Percentiles rank a stretch among this genome's conserved stretches.
phyloP scores from a whole-genome alignment of 2,797 vertebrate genomes.

The Florisuga fusca region DNA sequence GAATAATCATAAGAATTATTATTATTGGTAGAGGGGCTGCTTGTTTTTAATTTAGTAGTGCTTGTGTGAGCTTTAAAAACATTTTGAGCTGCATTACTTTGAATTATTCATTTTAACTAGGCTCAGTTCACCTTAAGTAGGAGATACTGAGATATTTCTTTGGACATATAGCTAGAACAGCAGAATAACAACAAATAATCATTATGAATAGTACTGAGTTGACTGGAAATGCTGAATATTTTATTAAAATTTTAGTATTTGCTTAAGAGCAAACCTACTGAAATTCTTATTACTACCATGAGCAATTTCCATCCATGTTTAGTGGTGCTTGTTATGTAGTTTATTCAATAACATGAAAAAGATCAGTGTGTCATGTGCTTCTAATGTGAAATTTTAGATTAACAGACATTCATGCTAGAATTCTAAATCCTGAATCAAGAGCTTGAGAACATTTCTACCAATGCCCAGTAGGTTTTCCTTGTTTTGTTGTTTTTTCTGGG shows the following conservation, averaged over 20 bases:
- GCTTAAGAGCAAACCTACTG: background rate
- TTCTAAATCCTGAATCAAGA: background rate
- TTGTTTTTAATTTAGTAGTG: background rate
- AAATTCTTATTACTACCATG: background rate
- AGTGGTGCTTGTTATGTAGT: background rate
- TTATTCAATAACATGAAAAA: background rate
- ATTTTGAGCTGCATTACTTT: background rate
- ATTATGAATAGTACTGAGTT: background rate
- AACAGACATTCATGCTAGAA: background rate
- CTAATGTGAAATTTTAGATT: background rate
- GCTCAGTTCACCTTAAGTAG: background rate
- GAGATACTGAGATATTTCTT: background rate
- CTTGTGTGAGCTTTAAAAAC: background rate
- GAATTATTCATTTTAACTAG: conserved; percentile 8
- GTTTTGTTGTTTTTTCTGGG: too few relatives aligned
- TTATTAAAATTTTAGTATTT: background rate
- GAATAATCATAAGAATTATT: background rate
- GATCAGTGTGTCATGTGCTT: background rate
- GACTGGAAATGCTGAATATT: background rate
- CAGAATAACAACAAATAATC: background rate
- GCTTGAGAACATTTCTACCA: background rate
- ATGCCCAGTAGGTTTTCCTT: background rate
- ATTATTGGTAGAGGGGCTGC: rapidly evolving
- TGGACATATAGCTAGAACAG: background rate
- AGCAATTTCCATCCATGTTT: background rate